These are phyloP conservation scores for Pachyuromys duprasi DNA, from an alignment of 2,797 vertebrate genomes.

Conservation along the genomic window DNA sequence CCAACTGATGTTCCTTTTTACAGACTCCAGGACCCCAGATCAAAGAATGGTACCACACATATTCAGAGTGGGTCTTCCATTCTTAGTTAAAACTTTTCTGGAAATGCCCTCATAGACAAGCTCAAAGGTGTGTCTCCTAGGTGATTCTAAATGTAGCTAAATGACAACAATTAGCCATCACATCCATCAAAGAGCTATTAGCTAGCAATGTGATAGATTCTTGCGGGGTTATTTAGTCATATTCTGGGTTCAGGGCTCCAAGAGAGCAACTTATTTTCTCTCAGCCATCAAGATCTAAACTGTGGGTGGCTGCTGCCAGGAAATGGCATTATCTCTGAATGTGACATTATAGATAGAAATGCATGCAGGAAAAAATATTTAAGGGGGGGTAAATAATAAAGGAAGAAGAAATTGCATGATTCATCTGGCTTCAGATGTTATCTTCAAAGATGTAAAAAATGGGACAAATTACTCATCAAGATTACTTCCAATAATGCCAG, in stretches of 20 bases:
- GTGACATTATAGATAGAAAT: background rate
- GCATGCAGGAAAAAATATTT: background rate
- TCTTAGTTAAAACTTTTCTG: background rate
- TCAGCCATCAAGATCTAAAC: conserved; percentile 9
- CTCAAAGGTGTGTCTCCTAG: background rate
- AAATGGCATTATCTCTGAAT: background rate
- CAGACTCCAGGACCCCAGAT: background rate
- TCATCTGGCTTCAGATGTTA: background rate
- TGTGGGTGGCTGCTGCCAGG: background rate
- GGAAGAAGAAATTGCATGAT: conserved; percentile 38
- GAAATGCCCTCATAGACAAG: background rate
- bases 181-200: background rate
- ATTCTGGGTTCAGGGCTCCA: background rate
- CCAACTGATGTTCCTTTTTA: background rate
- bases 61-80: background rate
- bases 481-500: conserved; percentile 2
- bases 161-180: background rate
- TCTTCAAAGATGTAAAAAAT: conserved; percentile 37
- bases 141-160: background rate
- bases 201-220: background rate
- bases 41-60: background rate
- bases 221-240: background rate
- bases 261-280: conserved; percentile 38
- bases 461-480: conserved; percentile 14
- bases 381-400: conserved; percentile 26